Conservation (phyloP, 2,888 invertebrate genomes). For the Ischnus inquisitorius region DNA sequence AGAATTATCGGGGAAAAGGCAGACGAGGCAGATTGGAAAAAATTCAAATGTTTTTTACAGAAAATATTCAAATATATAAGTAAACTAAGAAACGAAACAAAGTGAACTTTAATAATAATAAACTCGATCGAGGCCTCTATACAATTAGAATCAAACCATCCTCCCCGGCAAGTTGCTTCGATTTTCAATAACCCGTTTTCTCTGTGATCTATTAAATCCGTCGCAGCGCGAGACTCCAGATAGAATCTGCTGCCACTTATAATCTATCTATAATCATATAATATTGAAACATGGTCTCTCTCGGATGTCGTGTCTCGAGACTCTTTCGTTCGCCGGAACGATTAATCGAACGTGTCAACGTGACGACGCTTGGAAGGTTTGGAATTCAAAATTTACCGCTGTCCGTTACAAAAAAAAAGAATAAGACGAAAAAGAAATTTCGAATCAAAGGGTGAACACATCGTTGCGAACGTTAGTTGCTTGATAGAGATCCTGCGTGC, state of each 20-base stretch:
- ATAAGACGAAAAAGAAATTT: background rate
- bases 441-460: background rate
- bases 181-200: constrained; percentile 20
- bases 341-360: constrained; percentile 14
- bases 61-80: too few species aligned
- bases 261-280: constrained; percentile 1
- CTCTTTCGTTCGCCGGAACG: background rate
- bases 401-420: background rate
- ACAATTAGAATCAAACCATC: too few species aligned
- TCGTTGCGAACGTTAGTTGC: background rate
- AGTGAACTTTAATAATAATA: too few species aligned
- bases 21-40: too few species aligned
- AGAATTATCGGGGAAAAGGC: too few species aligned
- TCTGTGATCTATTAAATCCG: constrained; percentile 14
- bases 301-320: background rate
- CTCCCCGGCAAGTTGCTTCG: too few species aligned
- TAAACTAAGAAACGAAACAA: too few species aligned
- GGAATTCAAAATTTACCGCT: constrained; percentile 5
- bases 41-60: too few species aligned
- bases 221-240: constrained; percentile 19
- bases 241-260: constrained; percentile 1
- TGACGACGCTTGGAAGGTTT: background rate
- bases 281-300: background rate
- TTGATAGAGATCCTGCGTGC: background rate
- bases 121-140: too few species aligned